Evolutionary conservation across 2,113 vertebrate species (phyloP), one percentile per base, ranked within the genome.

Genomic region (Oreochromis aureus): DNA sequence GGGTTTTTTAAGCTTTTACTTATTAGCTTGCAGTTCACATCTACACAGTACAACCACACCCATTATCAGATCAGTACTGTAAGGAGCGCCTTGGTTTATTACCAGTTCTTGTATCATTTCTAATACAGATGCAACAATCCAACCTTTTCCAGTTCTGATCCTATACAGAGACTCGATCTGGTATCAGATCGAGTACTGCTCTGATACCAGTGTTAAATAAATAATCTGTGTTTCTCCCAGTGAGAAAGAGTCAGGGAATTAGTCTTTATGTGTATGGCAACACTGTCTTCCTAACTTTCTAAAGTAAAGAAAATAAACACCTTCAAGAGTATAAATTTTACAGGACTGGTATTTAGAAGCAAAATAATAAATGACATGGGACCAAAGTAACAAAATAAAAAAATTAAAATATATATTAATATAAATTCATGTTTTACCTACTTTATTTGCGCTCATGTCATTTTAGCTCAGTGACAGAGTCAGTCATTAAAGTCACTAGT

Each of bases 1-100:
- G 58, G 0, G 0, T 0, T 2, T 63, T 11, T 73, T 73, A 10
- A 73, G 41, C 69, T 73, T 73, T 46, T 73, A 73, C 36, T 73
- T 46, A 73, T 71, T 44, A 27, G 39, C 8, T 44, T 71, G 66
- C 39, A 24, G 39, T 73, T 71, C 36, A 24, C n/a, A 73, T 46
- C 69, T 46, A 73, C 2, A 9, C 5, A 24, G 16, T 46, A 46
- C 13, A 73, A 24, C 22, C 41, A 73, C 13, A 73, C 41, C 41
- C 69, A 73, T 46, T 41, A 46, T 27, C 41, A 27, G 22, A 73
- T 30, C 44, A 46, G 24, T 27, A 6, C 41, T 48, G 1, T 73
- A 73, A 73, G 71, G 24, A 48, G 6, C 4, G 4, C 9, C 41
- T 48, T 76, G 41, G 16, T 48, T 76, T 48, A 76, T 48, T 30